Evolutionary conservation across 92 coral and sea anemone genomes (phyloP), one percentile per base, ranked within the genome.

Genomic region (Porites evermanni): DNA sequence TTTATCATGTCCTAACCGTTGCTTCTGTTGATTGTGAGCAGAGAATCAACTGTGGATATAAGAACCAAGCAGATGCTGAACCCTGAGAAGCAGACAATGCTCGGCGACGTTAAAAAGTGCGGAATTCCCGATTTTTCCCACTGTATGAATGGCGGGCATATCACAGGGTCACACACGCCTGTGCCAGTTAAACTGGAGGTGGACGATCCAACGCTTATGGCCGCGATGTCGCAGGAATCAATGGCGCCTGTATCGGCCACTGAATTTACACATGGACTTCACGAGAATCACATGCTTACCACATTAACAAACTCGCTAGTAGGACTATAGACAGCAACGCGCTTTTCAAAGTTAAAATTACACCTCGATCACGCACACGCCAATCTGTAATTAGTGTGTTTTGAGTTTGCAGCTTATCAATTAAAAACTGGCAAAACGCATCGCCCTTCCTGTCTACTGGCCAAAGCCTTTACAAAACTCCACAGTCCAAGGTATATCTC

Each of bases 291-390:
- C 79, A 97, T 97, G 99, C 88, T 97, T 44, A 97, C 95, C 74
- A 95, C 99, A 17, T 90, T 97, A 38, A 97, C 99, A 59, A 93
- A 96, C 79, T 88, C 98, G 77, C 91, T 97, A 83, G 99, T 97
- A 86, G 99, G 99, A 89, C 95, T 97, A 81, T 97, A 91, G 84
- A 88, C 80, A 52, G 47, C 56, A 79, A 6, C 47, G 63, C 77
- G 44, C 64, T 83, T 79, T 38, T 38, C 47, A 38, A n/a, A 74
- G 52, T 83, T 63, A 19, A 14, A 26, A 82, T 68, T 18, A 65
- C 86, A 84, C 70, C 53, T 61, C 61, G 53, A 56, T 44, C 56
- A 67, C 60, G 51, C 61, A 71, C 60, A 53, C 84, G 83, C 69
- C 79, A 61, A 54, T 47, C 89, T 87, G 84, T 78, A 77, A 81